Evolutionary conservation across 2,888 invertebrate species (phyloP), one percentile per base, ranked within the genome.

Genomic region (Incurvaria masculella): DNA sequence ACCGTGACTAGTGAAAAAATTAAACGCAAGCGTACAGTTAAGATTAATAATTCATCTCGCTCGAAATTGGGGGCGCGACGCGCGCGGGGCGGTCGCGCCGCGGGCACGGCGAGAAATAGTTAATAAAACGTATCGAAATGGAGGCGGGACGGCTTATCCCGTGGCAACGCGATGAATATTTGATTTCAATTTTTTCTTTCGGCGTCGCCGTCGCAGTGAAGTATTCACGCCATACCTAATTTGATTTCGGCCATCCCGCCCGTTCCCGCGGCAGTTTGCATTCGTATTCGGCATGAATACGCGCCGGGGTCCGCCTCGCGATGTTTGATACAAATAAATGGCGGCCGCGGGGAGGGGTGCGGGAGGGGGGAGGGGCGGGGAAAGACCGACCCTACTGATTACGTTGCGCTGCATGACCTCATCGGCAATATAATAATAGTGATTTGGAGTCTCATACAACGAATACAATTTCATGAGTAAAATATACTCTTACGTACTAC

Each of bases 191-290:
- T 78, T 78, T 51, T 75, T 76, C 75, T 70, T 64, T 8, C 8
- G 11, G 23, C 23, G 23, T 67, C 73, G 66, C 66, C 75, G 72
- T 73, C 71, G 66, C 75, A 73, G 76, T 78, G 78, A 78, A 78
- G 78, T 75, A 78, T 76, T 76, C 73, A 69, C 74, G 73, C 76
- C 68, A 73, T 76, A 76, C 78, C 78, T 78, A 78, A 78, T 78
- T 78, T 78, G 78, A 76, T 78, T 78, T 75, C 74, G 72, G 72
- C 78, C 74, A 73, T 78, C 76, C 59, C 68, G 68, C 66, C 69
- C 71, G 68, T 76, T 76, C 69, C 71, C 61, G 61, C 67, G 72
- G 75, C 75, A 74, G 74, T 78, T 78, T 78, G 74, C 74, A 78
- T 78, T 78, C 76, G 76, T 78, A 78, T 78, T 75, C 72, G 68